Base-by-base conservation (phyloP, 2,113 vertebrate genomes). In the Amphiprion percula region DNA sequence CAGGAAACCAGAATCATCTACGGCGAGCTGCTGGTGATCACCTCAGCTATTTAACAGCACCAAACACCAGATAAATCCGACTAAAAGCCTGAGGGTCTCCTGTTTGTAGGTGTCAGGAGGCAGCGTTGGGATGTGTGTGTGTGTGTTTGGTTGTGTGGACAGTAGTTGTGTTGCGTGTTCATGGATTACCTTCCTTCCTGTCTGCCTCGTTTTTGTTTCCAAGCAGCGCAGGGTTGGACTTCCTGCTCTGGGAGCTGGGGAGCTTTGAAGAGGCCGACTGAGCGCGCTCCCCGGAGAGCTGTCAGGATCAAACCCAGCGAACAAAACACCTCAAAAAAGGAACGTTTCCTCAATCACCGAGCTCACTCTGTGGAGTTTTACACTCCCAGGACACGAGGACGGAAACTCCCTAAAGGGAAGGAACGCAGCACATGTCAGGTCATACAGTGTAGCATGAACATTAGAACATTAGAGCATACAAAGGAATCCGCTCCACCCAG, bases 101-200 rank as follows among this genome's bases (percentile, higher is more conserved):
- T 53, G 67, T 47, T 83, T 82, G 85, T 67, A 82, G 80, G 86
- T 71, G 76, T 90, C 81, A 71, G 81, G 80, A 77, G 79, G 72
- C 70, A 50, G 44, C 39, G 74, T 70, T 85, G 53, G 44, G 70
- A 21, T 60, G 24, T 58, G 60, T 73, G 73, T 67, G 47, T 66
- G 72, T 58, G 58, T 14, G 52, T 80, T 74, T 77, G 62, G 79
- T 71, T 91, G 54, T 63, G 77, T 53, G 62, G 65, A 83, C 84
- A 77, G 78, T 81, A 78, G 88, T 78, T 8, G 58, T 28, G 5
- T 91, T 90, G 85, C 77, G 73, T 94, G 89, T 94, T 94, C 93
- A 64, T 88, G 88, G 92, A 94, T 93, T 90, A 94, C 93, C 88
- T 93, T 95, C 94, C 94, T 91, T 93, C 93, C 90, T 93, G 91